Conservation (phyloP, 2,888 invertebrate species). For the Amiota minor region DNA sequence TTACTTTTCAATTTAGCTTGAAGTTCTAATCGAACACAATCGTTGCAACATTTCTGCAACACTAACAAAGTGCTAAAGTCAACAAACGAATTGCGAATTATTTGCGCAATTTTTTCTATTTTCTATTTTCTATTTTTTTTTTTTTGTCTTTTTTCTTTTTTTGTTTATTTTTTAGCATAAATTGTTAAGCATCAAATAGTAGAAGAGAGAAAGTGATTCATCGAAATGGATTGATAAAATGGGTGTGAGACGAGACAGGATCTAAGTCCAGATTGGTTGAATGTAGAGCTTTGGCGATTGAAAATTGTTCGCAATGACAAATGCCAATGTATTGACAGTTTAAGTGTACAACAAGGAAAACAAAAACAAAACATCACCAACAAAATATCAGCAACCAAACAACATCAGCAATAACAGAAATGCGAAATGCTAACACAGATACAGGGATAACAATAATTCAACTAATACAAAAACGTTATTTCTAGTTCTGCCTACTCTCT, state of each 20-base stretch:
- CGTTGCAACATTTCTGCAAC: not conserved
- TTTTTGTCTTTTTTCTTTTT: not conserved
- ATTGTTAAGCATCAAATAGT: conserved; percentile 2
- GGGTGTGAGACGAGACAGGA: too few relatives aligned
- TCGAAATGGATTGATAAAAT: too few relatives aligned
- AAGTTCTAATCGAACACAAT: too few relatives aligned
- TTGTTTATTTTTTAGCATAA: conserved; percentile 7
- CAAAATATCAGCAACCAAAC: not conserved
- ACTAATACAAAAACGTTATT: too few relatives aligned
- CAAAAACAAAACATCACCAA: not conserved
- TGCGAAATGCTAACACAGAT: not conserved
- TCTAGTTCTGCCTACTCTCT: too few relatives aligned
- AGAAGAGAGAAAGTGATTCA: too few relatives aligned
- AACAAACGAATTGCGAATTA: conserved; percentile 20
- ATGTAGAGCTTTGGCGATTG: too few relatives aligned
- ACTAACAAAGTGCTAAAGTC: conserved; percentile 12
- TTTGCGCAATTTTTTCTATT: conserved; percentile 21
- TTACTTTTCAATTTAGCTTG: too few relatives aligned
- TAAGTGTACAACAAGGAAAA: conserved; percentile 10
- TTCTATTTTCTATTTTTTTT: conserved; percentile 3
- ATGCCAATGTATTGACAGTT: conserved; percentile 14
- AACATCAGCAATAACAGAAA: conserved; percentile 8
- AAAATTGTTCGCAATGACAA: conserved; percentile 1
- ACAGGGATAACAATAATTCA: conserved; percentile 10
- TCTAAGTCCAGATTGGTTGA: too few relatives aligned